These are phyloP conservation scores for Parnassius orleans DNA, from an alignment of 2,888 invertebrate species.

Conservation along the genomic window DNA sequence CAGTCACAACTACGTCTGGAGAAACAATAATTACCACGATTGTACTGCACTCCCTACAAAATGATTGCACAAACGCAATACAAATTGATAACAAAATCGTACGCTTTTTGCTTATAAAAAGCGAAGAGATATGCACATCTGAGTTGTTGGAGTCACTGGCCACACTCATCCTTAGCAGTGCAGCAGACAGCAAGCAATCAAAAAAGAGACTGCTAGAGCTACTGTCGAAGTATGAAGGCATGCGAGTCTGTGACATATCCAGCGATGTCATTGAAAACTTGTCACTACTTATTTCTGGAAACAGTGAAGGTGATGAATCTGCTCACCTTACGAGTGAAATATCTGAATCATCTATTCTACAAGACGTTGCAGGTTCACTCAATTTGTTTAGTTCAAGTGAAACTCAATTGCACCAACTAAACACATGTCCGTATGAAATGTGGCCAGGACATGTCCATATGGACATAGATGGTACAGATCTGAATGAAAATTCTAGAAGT, in stretches of 20 bases:
- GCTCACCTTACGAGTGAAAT: constrained; percentile 48
- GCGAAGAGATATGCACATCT: constrained; percentile 75
- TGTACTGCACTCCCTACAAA: constrained; percentile 44
- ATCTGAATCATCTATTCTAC: constrained; percentile 60
- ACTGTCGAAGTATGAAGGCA: constrained; percentile 67
- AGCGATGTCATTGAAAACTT: constrained; percentile 67
- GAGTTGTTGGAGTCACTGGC: constrained; percentile 76
- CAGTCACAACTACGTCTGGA: constrained; percentile 49
- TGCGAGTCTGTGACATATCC: constrained; percentile 65
- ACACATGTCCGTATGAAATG: constrained; percentile 65
- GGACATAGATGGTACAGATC: constrained; percentile 55
- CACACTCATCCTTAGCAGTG: constrained; percentile 66
- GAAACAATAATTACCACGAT: constrained; percentile 52
- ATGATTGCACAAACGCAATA: constrained; percentile 45
- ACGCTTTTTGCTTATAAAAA: constrained; percentile 76
- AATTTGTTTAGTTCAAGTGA: constrained; percentile 67
- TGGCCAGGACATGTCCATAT: constrained; percentile 67
- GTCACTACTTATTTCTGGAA: constrained; percentile 47
- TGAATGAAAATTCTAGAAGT: constrained; percentile 55
- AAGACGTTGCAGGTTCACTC: constrained; percentile 73
- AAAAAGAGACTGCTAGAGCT: constrained; percentile 61
- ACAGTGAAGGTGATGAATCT: constrained; percentile 49
- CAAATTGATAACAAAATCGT: constrained; percentile 76
- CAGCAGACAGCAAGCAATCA: constrained; percentile 55
- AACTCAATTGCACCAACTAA: constrained; percentile 60